Evolutionary conservation across 2,797 vertebrate genomes (phyloP), one percentile per base, ranked within the genome.

Genomic region (Scleropages formosus): DNA sequence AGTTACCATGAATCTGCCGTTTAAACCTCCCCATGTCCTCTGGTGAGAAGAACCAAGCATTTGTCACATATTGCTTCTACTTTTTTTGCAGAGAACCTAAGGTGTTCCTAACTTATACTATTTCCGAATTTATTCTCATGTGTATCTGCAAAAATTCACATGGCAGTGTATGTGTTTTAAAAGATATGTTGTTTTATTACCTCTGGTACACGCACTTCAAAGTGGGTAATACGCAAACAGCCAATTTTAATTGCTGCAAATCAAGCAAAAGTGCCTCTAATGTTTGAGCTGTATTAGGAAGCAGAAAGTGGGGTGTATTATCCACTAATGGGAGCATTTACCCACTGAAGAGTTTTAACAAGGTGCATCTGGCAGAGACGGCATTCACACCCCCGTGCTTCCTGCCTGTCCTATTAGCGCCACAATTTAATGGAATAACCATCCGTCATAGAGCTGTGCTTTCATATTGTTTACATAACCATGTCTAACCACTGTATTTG

Each of bases 221-320:
- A 39, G 31, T 39, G 39, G 6, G 31, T 0, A 31, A 68, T 71
- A 58, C 53, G 56, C 26, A n/a, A 70, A 70, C 18, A 18, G 10
- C 68, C 10, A 4, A n/a, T 71, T 58, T 58, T 26, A 39, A 9
- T 51, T 71, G 68, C 22, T 56, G 49, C 22, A 70, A 70, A 63
- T 47, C 24, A 27, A 31, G 51, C 24, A 58, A 71, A 71, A 71
- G 22, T 18, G 44, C 65, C 47, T 15, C 20, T 9, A 4, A 24
- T 24, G 66, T 39, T 69, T 22, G 0, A 9, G 24, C 66, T 53
- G 66, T 1, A 6, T 69, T 51, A 8, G 47, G 44, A 69, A 46
- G 24, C 44, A 11, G 65, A 22, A 69, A 51, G 66, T 1, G 6
- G 46, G 49, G 16, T 20, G 18, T 47, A 27, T 9, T 3, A 11